These are phyloP conservation scores for Acanthiza pusilla DNA, from an alignment of 2,797 vertebrate species.

Conservation along the genomic window DNA sequence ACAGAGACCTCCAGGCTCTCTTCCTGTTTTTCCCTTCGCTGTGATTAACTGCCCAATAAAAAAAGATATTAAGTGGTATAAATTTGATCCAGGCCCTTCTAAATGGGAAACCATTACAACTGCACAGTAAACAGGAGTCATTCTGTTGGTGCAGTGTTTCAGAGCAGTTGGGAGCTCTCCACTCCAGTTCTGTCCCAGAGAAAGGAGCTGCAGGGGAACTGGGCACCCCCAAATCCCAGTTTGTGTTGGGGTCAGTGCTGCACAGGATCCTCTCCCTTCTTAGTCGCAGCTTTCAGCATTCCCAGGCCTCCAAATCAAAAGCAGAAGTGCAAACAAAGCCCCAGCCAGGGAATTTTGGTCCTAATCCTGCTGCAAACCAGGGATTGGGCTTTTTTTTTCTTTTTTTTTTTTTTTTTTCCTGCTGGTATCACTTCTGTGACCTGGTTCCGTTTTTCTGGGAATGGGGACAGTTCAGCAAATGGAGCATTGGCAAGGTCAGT, in stretches of 20 bases:
- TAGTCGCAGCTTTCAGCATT: not conserved
- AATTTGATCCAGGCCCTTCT: conserved; percentile 61
- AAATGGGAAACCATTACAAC: conserved; percentile 49
- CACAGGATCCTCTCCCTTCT: not conserved
- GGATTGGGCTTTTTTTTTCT: not conserved
- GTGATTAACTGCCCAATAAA: conserved; percentile 74
- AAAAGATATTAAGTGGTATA: conserved; percentile 69
- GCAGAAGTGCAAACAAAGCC: not conserved
- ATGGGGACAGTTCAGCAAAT: not conserved
- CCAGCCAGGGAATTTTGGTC: not conserved
- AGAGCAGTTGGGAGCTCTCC: not conserved
- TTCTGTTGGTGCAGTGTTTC: not conserved
- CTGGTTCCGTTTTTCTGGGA: not conserved
- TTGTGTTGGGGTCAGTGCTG: not conserved
- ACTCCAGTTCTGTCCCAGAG: not conserved
- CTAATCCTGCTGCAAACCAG: not conserved
- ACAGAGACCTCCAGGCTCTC: conserved; percentile 63
- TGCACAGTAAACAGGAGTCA: conserved; percentile 58
- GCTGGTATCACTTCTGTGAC: not conserved
- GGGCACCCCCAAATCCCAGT: not conserved
- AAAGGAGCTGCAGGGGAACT: not conserved
- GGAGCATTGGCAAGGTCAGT: not conserved
- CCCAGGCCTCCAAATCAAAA: not conserved
- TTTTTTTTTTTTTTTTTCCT: not conserved
- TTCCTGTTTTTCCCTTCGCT: conserved; percentile 39